Evolutionary conservation across 2,888 invertebrate species (phyloP).

Genomic region (Dasypogon diadema): DNA sequence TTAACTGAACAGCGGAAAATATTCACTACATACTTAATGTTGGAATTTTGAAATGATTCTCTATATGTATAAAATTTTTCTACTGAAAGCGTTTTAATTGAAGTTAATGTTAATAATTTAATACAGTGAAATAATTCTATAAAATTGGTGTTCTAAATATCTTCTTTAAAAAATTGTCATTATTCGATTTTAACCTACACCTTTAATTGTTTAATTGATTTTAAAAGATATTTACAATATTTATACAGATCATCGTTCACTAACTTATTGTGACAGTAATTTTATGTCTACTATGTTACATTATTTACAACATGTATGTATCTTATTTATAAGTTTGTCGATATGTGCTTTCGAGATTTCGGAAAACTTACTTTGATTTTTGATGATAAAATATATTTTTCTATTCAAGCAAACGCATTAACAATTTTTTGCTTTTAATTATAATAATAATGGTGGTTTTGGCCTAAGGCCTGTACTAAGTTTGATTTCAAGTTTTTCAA

Average conservation of each 20-base stretch:
- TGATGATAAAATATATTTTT: too few relatives aligned
- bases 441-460: too few relatives aligned
- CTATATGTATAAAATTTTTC: too few relatives aligned
- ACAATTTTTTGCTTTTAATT: too few relatives aligned
- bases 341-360: neutral
- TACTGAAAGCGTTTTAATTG: conserved; percentile 23
- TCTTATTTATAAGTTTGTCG: neutral
- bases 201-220: neutral
- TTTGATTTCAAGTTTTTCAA: too few relatives aligned
- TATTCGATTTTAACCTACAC: conserved; percentile 14
- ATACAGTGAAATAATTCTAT: conserved; percentile 7
- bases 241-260: neutral
- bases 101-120: neutral
- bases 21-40: too few relatives aligned
- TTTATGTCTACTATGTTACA: neutral
- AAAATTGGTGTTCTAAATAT: conserved; percentile 45
- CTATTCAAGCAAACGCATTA: too few relatives aligned
- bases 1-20: too few relatives aligned
- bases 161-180: conserved; percentile 14
- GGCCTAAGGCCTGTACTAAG: too few relatives aligned
- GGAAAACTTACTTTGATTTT: too few relatives aligned
- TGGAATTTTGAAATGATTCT: too few relatives aligned
- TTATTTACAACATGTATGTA: neutral
- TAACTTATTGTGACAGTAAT: neutral
- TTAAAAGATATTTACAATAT: neutral